Evolutionary conservation across 2,113 vertebrate species (phyloP), one percentile per base, ranked within the genome.

Genomic region (Ptychochromis oligacanthus): DNA sequence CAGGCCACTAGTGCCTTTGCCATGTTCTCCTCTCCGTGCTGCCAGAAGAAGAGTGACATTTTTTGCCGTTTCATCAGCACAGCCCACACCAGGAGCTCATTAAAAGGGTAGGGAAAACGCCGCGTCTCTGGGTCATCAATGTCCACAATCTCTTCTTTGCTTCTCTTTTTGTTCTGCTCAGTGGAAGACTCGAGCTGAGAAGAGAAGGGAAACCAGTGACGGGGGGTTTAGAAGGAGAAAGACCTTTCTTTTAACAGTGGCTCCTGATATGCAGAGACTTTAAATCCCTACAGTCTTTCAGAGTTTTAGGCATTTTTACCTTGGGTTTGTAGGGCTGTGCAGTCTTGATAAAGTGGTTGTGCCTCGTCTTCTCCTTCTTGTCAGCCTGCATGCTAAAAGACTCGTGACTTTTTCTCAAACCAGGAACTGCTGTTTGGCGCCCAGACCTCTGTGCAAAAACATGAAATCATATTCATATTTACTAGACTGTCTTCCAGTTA

Each of bases 321-420:
- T 97, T 99, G 91, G 97, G 98, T 95, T 99, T 98, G 94, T 99
- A 99, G 0, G 98, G 98, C 94, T 99, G 98, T 0, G 98, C 98
- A 43, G 98, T 99, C 94, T 99, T 99, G 92, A 99, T 99, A 95
- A 99, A 99, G 93, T 99, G 98, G 93, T 99, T 99, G 91, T 99
- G 98, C 77, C 98, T 96, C 55, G 96, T 97, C 93, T 98, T 99
- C 92, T 99, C 98, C 81, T 98, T 99, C 93, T 99, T 99, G 91
- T 99, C 98, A 59, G 97, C 97, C 89, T 98, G 96, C 87, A 97
- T 99, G 86, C 97, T 97, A 91, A 99, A 99, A 85, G 98, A 92
- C 86, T 99, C 98, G 1, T 97, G 97, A 89, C 86, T 97, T 91
- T 98, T 99, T 77, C 97, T 96, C 89, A 98, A 90, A 77, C 96